Percentiles rank a stretch among this genome's conserved stretches.
Evolutionary conservation across 1,140 invertebrate species (phyloP).

Genomic region (Papilio xuthus): DNA sequence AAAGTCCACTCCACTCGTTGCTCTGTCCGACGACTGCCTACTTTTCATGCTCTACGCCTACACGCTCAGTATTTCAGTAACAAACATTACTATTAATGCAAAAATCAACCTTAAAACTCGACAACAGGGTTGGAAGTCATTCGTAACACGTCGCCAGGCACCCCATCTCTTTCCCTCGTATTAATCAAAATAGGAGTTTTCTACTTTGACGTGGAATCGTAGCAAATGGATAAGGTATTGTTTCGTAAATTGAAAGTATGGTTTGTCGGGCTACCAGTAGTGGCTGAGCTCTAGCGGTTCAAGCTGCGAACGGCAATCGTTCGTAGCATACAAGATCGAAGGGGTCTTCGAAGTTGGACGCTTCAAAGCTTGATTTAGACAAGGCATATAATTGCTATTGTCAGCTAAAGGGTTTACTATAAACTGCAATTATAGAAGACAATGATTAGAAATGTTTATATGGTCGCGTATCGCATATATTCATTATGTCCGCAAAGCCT

Average conservation of each 20-base stretch:
- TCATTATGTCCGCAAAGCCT: constrained; percentile 57
- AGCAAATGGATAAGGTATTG: constrained; percentile 81
- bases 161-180: constrained; percentile 79
- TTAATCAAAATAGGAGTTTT: constrained; percentile 81
- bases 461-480: constrained; percentile 64
- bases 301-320: constrained; percentile 40
- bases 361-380: constrained; percentile 71
- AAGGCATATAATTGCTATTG: constrained; percentile 76
- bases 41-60: constrained; percentile 80
- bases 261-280: constrained; percentile 63
- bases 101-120: constrained; percentile 59
- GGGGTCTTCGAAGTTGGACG: constrained; percentile 56
- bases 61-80: constrained; percentile 77
- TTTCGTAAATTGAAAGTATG: constrained; percentile 80
- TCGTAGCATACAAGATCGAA: constrained; percentile 48
- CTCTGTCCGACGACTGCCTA: constrained; percentile 77
- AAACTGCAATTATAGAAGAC: constrained; percentile 76
- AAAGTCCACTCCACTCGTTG: constrained; percentile 70
- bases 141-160: constrained; percentile 51
- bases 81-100: constrained; percentile 48
- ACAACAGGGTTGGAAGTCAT: constrained; percentile 55
- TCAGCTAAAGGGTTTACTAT: constrained; percentile 77
- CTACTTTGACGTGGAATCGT: constrained; percentile 80
- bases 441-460: constrained; percentile 76
- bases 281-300: constrained; percentile 54